phyloP scores from a whole-genome alignment of 2,797 vertebrate species.

The Chaenodraco wilsoni region DNA sequence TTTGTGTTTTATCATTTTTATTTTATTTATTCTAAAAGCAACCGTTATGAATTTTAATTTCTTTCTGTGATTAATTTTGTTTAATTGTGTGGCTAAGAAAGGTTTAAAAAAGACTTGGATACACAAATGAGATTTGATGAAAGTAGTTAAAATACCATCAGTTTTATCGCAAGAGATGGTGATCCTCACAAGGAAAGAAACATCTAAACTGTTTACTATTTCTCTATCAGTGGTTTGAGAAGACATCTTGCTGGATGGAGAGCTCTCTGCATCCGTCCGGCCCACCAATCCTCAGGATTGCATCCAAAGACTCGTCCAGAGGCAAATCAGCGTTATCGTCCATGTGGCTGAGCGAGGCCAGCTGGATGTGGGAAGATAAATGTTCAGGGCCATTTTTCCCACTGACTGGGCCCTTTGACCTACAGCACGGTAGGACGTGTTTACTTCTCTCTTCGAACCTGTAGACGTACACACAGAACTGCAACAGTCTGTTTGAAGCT shows the following conservation, averaged over 20 bases:
- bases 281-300: conserved; percentile 46
- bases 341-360: conserved; percentile 37
- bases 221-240: conserved; percentile 79
- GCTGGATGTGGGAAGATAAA: conserved; percentile 34
- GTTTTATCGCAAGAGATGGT: neutral
- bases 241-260: conserved; percentile 20
- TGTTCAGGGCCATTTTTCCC: conserved; percentile 20
- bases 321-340: conserved; percentile 15
- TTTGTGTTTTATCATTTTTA: too few species aligned
- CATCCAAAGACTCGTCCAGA: conserved; percentile 30
- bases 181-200: neutral
- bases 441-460: conserved; percentile 40
- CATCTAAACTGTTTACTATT: conserved; percentile 2
- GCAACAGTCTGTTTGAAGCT: conserved; percentile 28
- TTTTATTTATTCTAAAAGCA: too few species aligned
- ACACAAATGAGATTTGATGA: neutral
- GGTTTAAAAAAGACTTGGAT: neutral
- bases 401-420: conserved; percentile 44
- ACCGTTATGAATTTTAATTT: too few species aligned
- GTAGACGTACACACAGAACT: conserved; percentile 38
- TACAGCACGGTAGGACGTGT: conserved; percentile 15
- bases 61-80: too few species aligned
- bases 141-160: neutral
- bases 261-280: conserved; percentile 26
- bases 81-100: too few species aligned